These are phyloP conservation scores for Heliornis fulica DNA, from an alignment of 2,113 vertebrate species.

Conservation along the genomic window DNA sequence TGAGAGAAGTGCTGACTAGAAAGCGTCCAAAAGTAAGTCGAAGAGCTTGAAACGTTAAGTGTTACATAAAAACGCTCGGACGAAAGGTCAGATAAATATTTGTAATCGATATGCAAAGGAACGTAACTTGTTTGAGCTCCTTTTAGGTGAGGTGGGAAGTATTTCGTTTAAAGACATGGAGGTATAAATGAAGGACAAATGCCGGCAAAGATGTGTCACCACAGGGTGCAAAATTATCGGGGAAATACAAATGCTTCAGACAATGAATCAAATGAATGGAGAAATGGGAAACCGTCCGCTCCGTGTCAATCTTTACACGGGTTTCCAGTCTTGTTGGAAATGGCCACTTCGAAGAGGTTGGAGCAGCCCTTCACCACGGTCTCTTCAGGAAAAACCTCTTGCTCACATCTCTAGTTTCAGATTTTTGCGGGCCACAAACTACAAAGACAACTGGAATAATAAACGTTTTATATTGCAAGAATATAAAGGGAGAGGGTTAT, in stretches of 20 bases:
- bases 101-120: neutral
- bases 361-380: neutral
- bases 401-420: neutral
- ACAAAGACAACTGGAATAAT: neutral
- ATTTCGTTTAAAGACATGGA: neutral
- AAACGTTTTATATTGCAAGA: neutral
- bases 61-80: rapidly evolving
- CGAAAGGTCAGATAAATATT: neutral
- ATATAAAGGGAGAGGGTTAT: rapidly evolving
- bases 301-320: neutral
- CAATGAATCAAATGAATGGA: neutral
- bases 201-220: neutral
- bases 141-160: neutral
- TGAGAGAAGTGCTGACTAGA: neutral
- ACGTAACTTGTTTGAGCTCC: neutral
- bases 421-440: neutral
- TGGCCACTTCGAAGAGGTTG: rapidly evolving
- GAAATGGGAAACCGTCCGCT: neutral
- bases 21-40: neutral
- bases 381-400: neutral
- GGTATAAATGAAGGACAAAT: neutral
- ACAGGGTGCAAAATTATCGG: neutral
- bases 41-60: neutral
- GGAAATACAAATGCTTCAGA: neutral
- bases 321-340: neutral